These are phyloP conservation scores for Stichopus chloronotus DNA, from an alignment of 35 echinoderm and acorn worm genomes.

Conservation along the genomic window DNA sequence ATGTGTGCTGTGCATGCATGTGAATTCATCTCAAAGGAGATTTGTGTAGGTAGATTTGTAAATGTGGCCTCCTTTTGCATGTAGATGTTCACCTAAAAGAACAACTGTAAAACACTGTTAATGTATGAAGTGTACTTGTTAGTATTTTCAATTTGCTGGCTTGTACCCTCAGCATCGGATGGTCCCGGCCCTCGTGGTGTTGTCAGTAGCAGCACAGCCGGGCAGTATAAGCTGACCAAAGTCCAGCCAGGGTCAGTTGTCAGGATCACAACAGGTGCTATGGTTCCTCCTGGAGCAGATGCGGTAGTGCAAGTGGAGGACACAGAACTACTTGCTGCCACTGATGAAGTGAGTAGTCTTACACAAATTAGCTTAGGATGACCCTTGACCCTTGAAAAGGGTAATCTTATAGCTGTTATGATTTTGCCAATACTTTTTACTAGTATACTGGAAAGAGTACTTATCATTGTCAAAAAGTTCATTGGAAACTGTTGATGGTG, in stretches of 20 bases:
- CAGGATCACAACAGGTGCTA: constrained; percentile 90
- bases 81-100: too few species aligned
- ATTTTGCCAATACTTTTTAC: neutral
- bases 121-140: too few species aligned
- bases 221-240: constrained; percentile 45
- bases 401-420: neutral
- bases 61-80: too few species aligned
- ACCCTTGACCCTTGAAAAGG: neutral
- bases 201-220: constrained; percentile 76
- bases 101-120: too few species aligned
- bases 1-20: too few species aligned
- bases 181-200: constrained; percentile 79
- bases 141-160: neutral
- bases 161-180: constrained; percentile 72
- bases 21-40: too few species aligned
- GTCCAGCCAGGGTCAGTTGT: constrained; percentile 81
- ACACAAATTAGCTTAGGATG: neutral
- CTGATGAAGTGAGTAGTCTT: constrained; percentile 75
- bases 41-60: too few species aligned
- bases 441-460: neutral
- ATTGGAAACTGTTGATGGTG: too few species aligned
- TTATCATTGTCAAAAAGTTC: too few species aligned
- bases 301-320: constrained; percentile 95
- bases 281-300: constrained; percentile 85
- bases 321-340: constrained; percentile 86